Conservation (phyloP, 2,888 invertebrate species). For the Boloria selene region DNA sequence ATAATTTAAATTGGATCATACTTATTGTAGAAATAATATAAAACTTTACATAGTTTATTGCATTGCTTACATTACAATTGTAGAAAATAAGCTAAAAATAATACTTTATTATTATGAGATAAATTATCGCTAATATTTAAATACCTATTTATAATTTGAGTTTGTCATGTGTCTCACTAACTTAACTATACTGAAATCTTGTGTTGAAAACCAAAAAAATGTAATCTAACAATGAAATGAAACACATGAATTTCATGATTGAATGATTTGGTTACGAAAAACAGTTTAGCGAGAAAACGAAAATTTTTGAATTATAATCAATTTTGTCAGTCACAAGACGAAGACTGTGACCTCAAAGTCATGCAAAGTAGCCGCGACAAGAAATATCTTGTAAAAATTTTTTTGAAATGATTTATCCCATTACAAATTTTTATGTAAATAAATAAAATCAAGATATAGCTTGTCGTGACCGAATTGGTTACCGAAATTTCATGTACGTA, state of each 20-base stretch:
- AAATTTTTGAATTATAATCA: slow-evolving; percentile 24
- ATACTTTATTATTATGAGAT: not conserved
- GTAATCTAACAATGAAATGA: too few species aligned
- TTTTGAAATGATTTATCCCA: not conserved
- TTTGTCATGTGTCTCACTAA: too few species aligned
- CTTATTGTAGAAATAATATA: too few species aligned
- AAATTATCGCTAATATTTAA: not conserved
- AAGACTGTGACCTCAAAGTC: slow-evolving; percentile 32
- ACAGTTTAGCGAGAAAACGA: slow-evolving; percentile 27
- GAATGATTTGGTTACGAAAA: slow-evolving; percentile 27
- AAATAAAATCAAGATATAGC: slow-evolving; percentile 25
- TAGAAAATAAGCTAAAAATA: too few species aligned
- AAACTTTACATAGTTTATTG: too few species aligned
- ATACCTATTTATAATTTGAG: too few species aligned
- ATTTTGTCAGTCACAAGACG: slow-evolving; percentile 30
- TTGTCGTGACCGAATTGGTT: slow-evolving; percentile 54
- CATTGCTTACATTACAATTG: too few species aligned
- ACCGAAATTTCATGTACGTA: slow-evolving; percentile 56
- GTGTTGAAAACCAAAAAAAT: too few species aligned
- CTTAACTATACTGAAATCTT: too few species aligned
- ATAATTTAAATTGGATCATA: too few species aligned
- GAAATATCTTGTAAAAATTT: slow-evolving; percentile 25
- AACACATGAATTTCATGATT: not conserved
- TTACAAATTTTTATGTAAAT: too few species aligned
- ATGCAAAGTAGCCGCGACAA: slow-evolving; percentile 35